phyloP scores from a whole-genome alignment of 2,113 vertebrate species.

The Syngnathus scovelli region DNA sequence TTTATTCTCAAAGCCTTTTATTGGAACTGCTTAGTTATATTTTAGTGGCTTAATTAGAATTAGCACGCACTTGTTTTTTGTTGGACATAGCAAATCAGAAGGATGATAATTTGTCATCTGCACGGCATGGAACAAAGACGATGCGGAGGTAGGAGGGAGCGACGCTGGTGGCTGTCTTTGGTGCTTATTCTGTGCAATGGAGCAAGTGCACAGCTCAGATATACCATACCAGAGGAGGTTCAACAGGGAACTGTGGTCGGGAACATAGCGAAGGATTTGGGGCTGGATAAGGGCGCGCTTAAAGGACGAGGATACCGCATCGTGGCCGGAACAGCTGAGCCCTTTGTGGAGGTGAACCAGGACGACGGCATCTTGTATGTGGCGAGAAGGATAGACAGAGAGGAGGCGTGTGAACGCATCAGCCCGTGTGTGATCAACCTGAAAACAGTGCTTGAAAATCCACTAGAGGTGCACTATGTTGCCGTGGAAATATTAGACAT shows the following conservation, averaged over 20 bases:
- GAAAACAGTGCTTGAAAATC: constrained; percentile 65
- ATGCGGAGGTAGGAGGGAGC: constrained; percentile 12
- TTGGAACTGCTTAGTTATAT: background rate
- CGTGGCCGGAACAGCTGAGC: constrained; percentile 44
- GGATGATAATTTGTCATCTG: constrained; percentile 9
- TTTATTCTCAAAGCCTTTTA: background rate
- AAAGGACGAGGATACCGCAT: constrained; percentile 57
- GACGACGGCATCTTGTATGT: constrained; percentile 61
- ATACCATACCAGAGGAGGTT: constrained; percentile 62
- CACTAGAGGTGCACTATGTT: constrained; percentile 77
- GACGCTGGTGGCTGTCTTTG: constrained; percentile 17
- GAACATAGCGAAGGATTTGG: constrained; percentile 63
- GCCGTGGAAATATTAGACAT: constrained; percentile 73
- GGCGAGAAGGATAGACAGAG: constrained; percentile 55
- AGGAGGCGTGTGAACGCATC: constrained; percentile 52
- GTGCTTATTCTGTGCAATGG: constrained; percentile 34
- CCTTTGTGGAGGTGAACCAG: constrained; percentile 50
- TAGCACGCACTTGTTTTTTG: background rate
- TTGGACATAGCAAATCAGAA: background rate
- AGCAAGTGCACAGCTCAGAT: constrained; percentile 58
- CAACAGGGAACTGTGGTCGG: constrained; percentile 57
- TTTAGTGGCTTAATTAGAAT: background rate
- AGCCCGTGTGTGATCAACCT: constrained; percentile 58
- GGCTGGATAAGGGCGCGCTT: constrained; percentile 46
- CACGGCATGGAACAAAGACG: constrained; percentile 59